A percentile compares a stretch with the other conserved stretches of the same genome.
Evolutionary conservation across 2,797 vertebrate genomes (phyloP).

Genomic region (Discoglossus pictus): DNA sequence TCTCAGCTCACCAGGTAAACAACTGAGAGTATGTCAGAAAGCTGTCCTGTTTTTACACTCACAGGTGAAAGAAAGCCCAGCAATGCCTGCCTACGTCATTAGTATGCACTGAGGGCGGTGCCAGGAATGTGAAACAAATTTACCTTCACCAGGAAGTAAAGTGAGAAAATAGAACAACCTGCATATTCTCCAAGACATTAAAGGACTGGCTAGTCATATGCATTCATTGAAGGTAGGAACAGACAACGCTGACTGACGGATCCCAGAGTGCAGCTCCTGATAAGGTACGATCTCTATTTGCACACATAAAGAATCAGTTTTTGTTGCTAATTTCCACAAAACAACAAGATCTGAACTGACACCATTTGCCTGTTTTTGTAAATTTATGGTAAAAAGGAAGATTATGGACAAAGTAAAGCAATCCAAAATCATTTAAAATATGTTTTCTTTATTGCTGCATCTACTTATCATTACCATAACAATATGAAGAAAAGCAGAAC

Average conservation of each 20-base stretch:
- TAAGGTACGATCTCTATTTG: background rate
- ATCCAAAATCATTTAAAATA: too few species aligned
- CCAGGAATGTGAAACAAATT: constrained; percentile 17
- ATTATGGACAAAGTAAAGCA: too few species aligned
- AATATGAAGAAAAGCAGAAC: too few species aligned
- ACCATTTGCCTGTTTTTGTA: too few species aligned
- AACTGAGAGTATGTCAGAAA: background rate
- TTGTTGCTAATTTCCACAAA: too few species aligned
- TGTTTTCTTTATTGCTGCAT: too few species aligned
- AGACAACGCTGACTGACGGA: background rate
- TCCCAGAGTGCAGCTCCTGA: background rate
- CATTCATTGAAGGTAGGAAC: constrained; percentile 13
- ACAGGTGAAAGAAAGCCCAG: constrained; percentile 6
- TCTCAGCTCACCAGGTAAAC: constrained; percentile 4
- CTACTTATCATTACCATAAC: too few species aligned
- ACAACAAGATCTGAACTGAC: too few species aligned
- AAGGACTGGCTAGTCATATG: background rate
- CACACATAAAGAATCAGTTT: background rate
- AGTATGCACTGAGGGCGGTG: constrained; percentile 21
- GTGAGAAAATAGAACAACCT: constrained; percentile 16
- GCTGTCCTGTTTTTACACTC: background rate
- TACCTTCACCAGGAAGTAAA: constrained; percentile 49
- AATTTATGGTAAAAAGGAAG: too few species aligned
- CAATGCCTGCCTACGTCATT: too few species aligned
- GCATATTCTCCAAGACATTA: constrained; percentile 1